phyloP scores from a whole-genome alignment of 2,113 vertebrate genomes.

The Perca flavescens region DNA sequence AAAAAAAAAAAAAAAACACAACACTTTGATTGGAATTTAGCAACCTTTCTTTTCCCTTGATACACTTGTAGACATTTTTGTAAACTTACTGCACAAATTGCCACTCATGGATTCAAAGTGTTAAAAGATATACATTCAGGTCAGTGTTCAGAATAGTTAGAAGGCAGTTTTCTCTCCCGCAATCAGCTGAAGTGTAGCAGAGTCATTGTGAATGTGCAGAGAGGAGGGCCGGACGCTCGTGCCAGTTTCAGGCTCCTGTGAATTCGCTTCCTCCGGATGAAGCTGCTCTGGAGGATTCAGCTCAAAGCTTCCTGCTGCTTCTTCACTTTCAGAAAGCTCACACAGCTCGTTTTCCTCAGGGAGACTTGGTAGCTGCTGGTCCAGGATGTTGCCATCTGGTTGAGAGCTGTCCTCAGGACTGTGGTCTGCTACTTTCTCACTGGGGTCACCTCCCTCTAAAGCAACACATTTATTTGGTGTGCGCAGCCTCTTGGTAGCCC shows the following conservation, averaged over 20 bases:
- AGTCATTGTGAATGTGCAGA: slow-evolving; percentile 77
- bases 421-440: slow-evolving; percentile 46
- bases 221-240: slow-evolving; percentile 64
- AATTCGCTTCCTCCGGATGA: slow-evolving; percentile 26
- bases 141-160: slow-evolving; percentile 47
- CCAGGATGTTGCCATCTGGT: slow-evolving; percentile 41
- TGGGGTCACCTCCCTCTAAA: slow-evolving; percentile 27
- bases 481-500: slow-evolving; percentile 89
- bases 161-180: slow-evolving; percentile 85
- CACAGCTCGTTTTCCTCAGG: slow-evolving; percentile 47
- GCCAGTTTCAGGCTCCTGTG: slow-evolving; percentile 47
- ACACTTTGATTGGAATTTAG: not conserved
- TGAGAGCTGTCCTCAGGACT: slow-evolving; percentile 31
- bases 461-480: slow-evolving; percentile 77
- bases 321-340: slow-evolving; percentile 34
- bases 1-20: not conserved
- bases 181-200: slow-evolving; percentile 75
- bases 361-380: slow-evolving; percentile 55
- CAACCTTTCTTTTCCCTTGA: not conserved
- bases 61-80: not conserved
- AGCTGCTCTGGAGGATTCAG: slow-evolving; percentile 35
- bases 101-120: not conserved
- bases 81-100: not conserved
- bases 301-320: slow-evolving; percentile 26
- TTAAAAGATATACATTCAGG: not conserved